phyloP scores from a whole-genome alignment of 2,888 invertebrate species.

The Cylindroiulus punctatus region DNA sequence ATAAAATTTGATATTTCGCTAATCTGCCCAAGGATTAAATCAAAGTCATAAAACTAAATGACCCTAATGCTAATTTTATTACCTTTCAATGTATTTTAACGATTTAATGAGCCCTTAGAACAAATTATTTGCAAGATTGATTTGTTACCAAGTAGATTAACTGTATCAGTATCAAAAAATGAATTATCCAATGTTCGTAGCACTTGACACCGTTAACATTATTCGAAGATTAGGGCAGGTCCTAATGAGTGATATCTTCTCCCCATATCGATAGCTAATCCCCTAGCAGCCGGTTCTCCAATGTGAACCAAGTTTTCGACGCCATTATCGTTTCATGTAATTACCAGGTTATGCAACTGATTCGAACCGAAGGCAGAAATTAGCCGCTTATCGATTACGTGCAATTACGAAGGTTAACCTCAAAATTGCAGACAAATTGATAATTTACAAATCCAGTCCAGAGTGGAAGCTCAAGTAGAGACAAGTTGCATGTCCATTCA shows the following conservation, averaged over 20 bases:
- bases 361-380: background rate
- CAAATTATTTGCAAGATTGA: too few relatives aligned
- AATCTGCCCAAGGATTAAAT: too few relatives aligned
- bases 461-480: background rate
- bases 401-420: background rate
- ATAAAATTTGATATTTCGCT: too few relatives aligned
- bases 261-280: background rate
- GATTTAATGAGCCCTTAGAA: too few relatives aligned
- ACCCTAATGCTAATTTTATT: too few relatives aligned
- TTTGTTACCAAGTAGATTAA: too few relatives aligned
- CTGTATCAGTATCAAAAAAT: too few relatives aligned
- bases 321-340: background rate
- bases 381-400: constrained; percentile 11
- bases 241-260: background rate
- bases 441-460: constrained; percentile 4
- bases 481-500: too few relatives aligned
- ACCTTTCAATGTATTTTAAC: too few relatives aligned
- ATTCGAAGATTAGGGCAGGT: background rate
- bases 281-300: background rate
- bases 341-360: background rate
- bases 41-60: too few relatives aligned
- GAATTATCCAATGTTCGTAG: too few relatives aligned
- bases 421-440: constrained; percentile 28
- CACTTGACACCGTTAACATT: too few relatives aligned
- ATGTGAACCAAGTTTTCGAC: background rate